Conservation (phyloP, 2,888 invertebrate genomes). For the Lacanobia wlatinum region DNA sequence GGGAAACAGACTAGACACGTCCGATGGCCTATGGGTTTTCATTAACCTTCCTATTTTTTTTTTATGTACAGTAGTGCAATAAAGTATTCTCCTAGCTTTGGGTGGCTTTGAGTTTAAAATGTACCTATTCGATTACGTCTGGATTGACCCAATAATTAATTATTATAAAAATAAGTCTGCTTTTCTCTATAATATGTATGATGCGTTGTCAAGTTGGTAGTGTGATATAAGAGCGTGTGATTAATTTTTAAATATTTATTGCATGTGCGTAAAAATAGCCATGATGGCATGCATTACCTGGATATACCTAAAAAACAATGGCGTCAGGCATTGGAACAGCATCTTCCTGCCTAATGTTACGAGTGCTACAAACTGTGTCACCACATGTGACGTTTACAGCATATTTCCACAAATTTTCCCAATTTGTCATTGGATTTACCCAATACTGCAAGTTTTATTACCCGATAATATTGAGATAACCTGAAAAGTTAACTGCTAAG, state of each 20-base stretch:
- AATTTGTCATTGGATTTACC: background rate
- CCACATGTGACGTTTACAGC: background rate
- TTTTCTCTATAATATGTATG: background rate
- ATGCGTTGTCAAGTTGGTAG: too few species aligned
- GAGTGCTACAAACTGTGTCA: background rate
- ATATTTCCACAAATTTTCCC: slow-evolving; percentile 4
- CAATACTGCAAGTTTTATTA: background rate
- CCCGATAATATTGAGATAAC: background rate
- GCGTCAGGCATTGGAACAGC: background rate
- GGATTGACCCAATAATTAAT: background rate
- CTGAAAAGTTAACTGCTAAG: background rate
- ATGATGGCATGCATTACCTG: background rate
- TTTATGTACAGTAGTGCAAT: too few species aligned
- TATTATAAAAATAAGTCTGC: background rate
- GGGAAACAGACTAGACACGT: background rate
- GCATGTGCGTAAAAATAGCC: background rate
- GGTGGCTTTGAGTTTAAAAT: too few species aligned
- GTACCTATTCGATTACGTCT: background rate
- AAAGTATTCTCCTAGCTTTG: too few species aligned
- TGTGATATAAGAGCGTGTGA: background rate
- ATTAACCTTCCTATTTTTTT: background rate
- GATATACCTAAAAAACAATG: background rate
- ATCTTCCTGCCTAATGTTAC: background rate
- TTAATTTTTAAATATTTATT: background rate
- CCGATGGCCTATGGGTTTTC: background rate